Conservation (phyloP, 92 coral and sea anemone species). For the Micromussa lordhowensis region DNA sequence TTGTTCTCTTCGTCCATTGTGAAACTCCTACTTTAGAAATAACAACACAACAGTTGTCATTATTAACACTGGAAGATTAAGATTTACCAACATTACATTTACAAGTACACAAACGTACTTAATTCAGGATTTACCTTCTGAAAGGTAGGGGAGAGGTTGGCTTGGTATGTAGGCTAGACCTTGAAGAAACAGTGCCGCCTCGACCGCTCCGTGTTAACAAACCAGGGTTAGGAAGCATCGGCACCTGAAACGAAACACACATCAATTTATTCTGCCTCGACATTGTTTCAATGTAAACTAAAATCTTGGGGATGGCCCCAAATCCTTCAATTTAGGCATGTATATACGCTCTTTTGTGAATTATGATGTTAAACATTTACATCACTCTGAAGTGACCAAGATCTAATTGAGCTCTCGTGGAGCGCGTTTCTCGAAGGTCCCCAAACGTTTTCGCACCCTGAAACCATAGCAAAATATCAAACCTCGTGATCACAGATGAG, state of each 20-base stretch:
- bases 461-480: no score
- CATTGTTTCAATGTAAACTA: neutral
- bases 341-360: no score
- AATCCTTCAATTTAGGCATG: neutral
- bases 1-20: conserved; percentile 47
- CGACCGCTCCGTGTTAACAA: conserved; percentile 54
- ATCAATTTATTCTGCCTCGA: neutral
- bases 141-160: conserved; percentile 78
- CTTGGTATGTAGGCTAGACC: conserved; percentile 26
- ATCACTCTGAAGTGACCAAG: no score
- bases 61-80: neutral
- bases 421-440: no score
- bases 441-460: no score
- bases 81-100: no score
- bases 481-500: no score
- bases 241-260: conserved; percentile 31
- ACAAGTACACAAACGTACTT: no score
- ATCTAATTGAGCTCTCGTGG: no score
- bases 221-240: conserved; percentile 73
- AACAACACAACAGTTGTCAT: neutral
- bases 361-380: neutral
- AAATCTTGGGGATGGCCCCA: neutral
- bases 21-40: conserved; percentile 33
- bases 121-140: conserved; percentile 57
- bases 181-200: conserved; percentile 10